These are phyloP conservation scores for Parus major DNA, from an alignment of 2,113 vertebrate genomes.

Conservation along the genomic window DNA sequence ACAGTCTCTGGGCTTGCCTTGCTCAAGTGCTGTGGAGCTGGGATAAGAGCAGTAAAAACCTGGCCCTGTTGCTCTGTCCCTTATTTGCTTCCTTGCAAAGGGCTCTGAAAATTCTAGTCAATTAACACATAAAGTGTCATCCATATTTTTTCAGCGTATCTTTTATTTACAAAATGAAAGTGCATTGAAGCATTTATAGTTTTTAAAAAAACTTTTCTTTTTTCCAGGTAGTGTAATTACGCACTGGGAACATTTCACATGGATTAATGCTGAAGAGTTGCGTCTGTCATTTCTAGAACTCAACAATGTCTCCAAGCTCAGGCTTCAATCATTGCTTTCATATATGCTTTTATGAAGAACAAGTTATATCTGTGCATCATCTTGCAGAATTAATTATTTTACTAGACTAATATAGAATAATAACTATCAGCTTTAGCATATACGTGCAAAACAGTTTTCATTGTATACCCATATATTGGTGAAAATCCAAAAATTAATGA, in stretches of 20 bases:
- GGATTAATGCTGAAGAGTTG: background rate
- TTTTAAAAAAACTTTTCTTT: background rate
- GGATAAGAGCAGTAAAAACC: background rate
- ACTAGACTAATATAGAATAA: background rate
- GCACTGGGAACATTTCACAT: rapidly evolving
- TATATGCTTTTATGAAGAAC: background rate
- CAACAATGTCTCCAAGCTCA: background rate
- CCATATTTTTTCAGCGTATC: background rate
- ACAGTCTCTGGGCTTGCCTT: background rate
- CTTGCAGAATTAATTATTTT: background rate
- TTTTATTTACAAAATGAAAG: background rate
- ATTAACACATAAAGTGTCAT: background rate
- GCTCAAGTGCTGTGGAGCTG: background rate
- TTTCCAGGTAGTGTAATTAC: background rate
- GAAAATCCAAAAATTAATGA: background rate
- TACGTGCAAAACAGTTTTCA: background rate
- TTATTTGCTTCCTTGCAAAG: background rate
- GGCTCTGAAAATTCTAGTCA: background rate
- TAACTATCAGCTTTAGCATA: background rate
- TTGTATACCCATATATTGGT: background rate
- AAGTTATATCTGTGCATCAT: background rate
- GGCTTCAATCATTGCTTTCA: background rate
- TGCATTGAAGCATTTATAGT: background rate
- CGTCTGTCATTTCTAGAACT: background rate
- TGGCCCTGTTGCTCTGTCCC: background rate